phyloP scores from a whole-genome alignment of 1,140 invertebrate genomes.

The Drosophila pectinifera region DNA sequence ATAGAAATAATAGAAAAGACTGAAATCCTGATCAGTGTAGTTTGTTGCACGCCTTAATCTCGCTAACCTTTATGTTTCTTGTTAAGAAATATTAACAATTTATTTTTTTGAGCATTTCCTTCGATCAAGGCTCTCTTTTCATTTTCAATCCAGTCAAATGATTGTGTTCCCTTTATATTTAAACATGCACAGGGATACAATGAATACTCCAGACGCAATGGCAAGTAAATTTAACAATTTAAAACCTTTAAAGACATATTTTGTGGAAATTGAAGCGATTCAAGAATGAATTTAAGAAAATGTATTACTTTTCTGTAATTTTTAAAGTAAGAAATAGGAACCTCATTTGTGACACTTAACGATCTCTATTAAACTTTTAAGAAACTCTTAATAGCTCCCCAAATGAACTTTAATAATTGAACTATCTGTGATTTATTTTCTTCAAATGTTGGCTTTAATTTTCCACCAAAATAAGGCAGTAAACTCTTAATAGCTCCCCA shows the following conservation, averaged over 20 bases:
- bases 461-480: not conserved
- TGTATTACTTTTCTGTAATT: not conserved
- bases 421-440: not conserved
- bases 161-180: not conserved
- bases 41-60: no score
- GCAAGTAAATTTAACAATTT: constrained; percentile 21
- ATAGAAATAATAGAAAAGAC: no score
- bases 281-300: not conserved
- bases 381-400: not conserved
- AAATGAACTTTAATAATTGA: no score
- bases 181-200: not conserved
- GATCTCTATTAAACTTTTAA: not conserved
- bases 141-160: constrained; percentile 1
- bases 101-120: not conserved
- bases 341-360: no score
- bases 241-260: not conserved
- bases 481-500: not conserved
- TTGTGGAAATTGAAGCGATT: not conserved
- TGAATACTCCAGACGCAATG: not conserved
- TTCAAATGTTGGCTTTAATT: not conserved
- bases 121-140: not conserved
- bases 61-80: no score
- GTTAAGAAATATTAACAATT: no score
- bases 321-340: not conserved
- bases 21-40: no score